Evolutionary conservation across 2,888 invertebrate genomes (phyloP).

Genomic region (Lasioglossum vierecki): DNA sequence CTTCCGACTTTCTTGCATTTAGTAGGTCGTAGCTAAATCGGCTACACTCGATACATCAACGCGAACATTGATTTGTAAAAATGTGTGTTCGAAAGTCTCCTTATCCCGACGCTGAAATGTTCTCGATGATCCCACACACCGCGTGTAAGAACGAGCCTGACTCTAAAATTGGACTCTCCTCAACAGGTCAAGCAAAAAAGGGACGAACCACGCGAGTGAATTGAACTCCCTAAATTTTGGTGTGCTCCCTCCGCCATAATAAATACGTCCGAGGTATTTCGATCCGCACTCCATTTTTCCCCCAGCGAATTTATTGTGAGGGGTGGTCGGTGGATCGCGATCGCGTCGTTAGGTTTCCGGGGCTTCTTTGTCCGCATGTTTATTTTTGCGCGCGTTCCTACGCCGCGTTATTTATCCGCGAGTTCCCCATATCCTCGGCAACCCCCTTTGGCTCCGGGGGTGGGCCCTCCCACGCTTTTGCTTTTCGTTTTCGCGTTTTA

Average conservation of each 20-base stretch:
- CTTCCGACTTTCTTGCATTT: too few species aligned
- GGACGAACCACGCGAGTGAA: neutral
- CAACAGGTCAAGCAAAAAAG: neutral
- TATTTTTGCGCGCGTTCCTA: conserved; percentile 34
- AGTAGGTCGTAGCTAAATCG: too few species aligned
- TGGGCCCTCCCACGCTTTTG: conserved; percentile 23
- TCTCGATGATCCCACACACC: neutral
- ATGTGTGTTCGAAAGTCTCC: neutral
- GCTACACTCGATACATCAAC: neutral
- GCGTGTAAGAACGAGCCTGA: neutral
- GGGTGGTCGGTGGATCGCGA: neutral
- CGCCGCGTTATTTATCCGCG: conserved; percentile 51
- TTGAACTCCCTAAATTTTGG: neutral
- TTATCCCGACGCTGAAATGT: neutral
- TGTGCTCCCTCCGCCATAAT: neutral
- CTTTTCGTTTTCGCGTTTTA: conserved; percentile 61
- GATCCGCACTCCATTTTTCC: conserved; percentile 1
- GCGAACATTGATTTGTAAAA: neutral
- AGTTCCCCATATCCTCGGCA: neutral
- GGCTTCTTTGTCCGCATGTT: conserved; percentile 34
- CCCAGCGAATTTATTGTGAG: neutral
- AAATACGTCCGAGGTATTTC: neutral
- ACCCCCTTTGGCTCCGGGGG: neutral
- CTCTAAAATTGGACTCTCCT: neutral
- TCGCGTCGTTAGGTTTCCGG: conserved; percentile 25